Evolutionary conservation across 2,888 invertebrate genomes (phyloP).

Genomic region (Carterocephalus palaemon): DNA sequence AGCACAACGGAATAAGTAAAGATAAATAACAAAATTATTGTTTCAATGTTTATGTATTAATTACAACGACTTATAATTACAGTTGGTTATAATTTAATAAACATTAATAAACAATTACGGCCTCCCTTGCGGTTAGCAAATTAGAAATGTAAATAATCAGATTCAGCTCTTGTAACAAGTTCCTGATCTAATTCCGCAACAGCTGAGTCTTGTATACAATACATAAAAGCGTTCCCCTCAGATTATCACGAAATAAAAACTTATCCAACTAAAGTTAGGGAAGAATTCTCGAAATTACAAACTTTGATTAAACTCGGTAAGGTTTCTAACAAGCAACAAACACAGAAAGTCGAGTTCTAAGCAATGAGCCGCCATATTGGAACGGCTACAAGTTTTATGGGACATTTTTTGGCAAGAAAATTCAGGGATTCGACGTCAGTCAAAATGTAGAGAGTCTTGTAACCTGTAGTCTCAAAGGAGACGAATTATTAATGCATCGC

Average conservation of each 20-base stretch:
- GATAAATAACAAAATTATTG: too few species aligned
- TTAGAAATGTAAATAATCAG: neutral
- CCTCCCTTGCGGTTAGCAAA: too few species aligned
- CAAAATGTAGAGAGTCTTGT: too few species aligned
- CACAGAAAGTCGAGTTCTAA: slow-evolving; percentile 5
- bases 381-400: slow-evolving; percentile 3
- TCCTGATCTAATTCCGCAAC: neutral
- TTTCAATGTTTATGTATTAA: too few species aligned
- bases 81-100: too few species aligned
- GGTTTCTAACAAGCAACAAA: slow-evolving; percentile 18
- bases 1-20: too few species aligned
- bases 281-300: slow-evolving; percentile 19
- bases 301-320: slow-evolving; percentile 21
- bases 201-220: slow-evolving; percentile 5
- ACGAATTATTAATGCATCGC: too few species aligned
- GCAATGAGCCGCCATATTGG: slow-evolving; percentile 7
- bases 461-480: too few species aligned
- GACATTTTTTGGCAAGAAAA: neutral
- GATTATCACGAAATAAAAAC: slow-evolving; percentile 21
- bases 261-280: slow-evolving; percentile 21
- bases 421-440: neutral
- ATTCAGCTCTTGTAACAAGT: neutral
- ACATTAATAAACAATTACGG: too few species aligned
- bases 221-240: slow-evolving; percentile 9
- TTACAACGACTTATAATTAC: too few species aligned